Conservation (phyloP, 2,113 vertebrate genomes). For the Galeopterus variegatus region DNA sequence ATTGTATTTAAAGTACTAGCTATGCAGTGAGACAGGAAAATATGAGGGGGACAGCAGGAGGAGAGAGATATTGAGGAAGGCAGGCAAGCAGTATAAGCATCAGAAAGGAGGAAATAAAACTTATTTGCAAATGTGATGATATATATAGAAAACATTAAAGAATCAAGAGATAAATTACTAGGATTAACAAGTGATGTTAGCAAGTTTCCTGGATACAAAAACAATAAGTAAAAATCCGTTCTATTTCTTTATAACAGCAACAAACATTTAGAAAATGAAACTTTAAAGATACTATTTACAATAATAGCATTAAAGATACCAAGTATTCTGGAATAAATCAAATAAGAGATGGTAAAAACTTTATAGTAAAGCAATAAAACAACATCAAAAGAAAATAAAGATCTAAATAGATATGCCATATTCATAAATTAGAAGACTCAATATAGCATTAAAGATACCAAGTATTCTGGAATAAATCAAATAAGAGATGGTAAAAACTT, state of each 20-base stretch:
- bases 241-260: not conserved
- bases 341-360: not conserved
- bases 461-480: slow-evolving; percentile 16
- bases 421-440: slow-evolving; percentile 23
- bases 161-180: slow-evolving; percentile 43
- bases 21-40: not conserved
- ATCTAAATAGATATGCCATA: not conserved
- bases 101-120: not conserved
- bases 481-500: not conserved
- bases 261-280: slow-evolving; percentile 44
- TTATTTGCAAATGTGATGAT: slow-evolving; percentile 18
- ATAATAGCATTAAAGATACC: slow-evolving; percentile 30
- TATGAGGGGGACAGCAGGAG: rapidly evolving
- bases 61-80: not conserved
- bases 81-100: not conserved
- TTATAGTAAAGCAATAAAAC: not conserved
- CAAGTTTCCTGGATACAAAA: not conserved
- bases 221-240: not conserved
- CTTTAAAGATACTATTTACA: not conserved
- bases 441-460: slow-evolving; percentile 39
- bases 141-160: slow-evolving; percentile 11
- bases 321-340: slow-evolving; percentile 27
- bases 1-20: not conserved
- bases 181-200: not conserved
- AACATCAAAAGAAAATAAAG: not conserved